Evolutionary conservation across 2,888 invertebrate species (phyloP).

Genomic region (Agonopterix alstromeriana): DNA sequence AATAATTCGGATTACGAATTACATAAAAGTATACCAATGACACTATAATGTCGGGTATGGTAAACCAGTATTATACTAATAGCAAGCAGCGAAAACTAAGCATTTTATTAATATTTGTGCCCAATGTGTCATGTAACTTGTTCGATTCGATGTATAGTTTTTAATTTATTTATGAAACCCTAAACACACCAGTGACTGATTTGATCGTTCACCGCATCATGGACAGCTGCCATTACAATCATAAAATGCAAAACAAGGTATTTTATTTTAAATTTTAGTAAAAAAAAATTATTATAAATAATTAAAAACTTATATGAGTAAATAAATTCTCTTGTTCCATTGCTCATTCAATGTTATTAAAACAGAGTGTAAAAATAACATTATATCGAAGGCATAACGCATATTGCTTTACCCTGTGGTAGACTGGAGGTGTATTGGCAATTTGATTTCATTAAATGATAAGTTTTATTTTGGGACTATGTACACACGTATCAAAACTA

Average conservation of each 20-base stretch:
- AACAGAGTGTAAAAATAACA: conserved; percentile 69
- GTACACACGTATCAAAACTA: conserved; percentile 34
- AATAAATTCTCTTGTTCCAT: conserved; percentile 76
- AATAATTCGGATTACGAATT: conserved; percentile 23
- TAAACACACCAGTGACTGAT: conserved; percentile 51
- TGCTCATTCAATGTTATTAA: conserved; percentile 69
- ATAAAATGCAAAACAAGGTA: conserved; percentile 73
- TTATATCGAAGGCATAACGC: conserved; percentile 10
- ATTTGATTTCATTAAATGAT: conserved; percentile 11
- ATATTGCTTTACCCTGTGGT: conserved; percentile 23
- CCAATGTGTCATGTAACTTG: conserved; percentile 64
- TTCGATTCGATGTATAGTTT: conserved; percentile 67
- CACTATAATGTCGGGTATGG: conserved; percentile 28
- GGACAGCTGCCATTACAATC: conserved; percentile 73
- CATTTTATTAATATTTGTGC: conserved; percentile 67
- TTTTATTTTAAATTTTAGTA: conserved; percentile 55
- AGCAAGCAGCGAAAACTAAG: conserved; percentile 59
- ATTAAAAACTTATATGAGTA: conserved; percentile 72
- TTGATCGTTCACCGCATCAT: conserved; percentile 54
- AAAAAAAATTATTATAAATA: conserved; percentile 63
- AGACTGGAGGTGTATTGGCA: conserved; percentile 19
- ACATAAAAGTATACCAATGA: conserved; percentile 44
- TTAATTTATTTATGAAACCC: conserved; percentile 66
- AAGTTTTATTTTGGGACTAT: conserved; percentile 14
- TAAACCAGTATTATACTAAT: conserved; percentile 9